Evolutionary conservation across 2,797 vertebrate genomes (phyloP), one percentile per base, ranked within the genome.

Genomic region (Rhinatrema bivittatum): DNA sequence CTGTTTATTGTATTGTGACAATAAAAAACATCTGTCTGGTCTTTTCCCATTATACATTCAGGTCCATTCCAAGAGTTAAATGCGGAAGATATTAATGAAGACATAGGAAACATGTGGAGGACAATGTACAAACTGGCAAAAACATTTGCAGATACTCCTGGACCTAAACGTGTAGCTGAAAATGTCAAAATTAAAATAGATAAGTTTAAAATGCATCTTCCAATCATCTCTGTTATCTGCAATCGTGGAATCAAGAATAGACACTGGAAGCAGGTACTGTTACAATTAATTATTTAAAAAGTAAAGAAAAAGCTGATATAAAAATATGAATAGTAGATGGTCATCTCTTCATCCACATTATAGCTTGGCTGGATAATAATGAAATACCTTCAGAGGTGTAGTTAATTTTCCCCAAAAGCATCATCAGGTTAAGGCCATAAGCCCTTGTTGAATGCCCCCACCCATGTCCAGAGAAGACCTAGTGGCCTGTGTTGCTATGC

Each of bases 231-330:
- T 10, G 62, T 87, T 49, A 82, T 79, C 65, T 93, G 93, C 67
- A 95, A 93, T 56, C 88, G 62, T 1, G 91, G 89, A 9, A 85
- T 98, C 53, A 96, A 90, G 68, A 76, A 78, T 1, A 77, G 87
- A 3, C 93, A 98, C 49, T 98, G 94, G 94, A 45, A 87, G 5
- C 68, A 77, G 87, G 93, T 93, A 12, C 18, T 23, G 34, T 35
- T 16, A 14, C 16, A 14, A 27, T n/a, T n/a, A n/a, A 13, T 13
- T 10, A 2, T 36, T 37, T 40, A 35, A 15, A 25, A 5, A n/a
- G n/a, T n/a, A n/a, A n/a, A n/a, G n/a, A n/a, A n/a, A n/a, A n/a
- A n/a, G n/a, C n/a, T n/a, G n/a, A n/a, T n/a, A n/a, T n/a, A n/a
- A n/a, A n/a, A n/a, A n/a, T n/a, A n/a, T n/a, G n/a, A n/a, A n/a